Base-by-base conservation (phyloP, 2,888 invertebrate species). In the Drosophila quasianomalipes region DNA sequence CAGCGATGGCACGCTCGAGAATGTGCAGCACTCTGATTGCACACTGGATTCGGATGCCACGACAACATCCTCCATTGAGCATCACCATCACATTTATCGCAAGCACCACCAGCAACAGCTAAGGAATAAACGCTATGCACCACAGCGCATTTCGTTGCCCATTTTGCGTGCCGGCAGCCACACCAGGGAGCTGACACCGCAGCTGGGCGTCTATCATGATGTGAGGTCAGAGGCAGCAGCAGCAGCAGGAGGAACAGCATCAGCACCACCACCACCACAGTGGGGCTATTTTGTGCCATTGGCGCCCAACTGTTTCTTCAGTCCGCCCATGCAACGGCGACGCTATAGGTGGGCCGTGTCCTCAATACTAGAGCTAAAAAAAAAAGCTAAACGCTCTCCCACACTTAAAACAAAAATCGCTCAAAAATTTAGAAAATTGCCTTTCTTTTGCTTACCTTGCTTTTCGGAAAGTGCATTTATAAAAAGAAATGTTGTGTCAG, bases 241-340 rank as follows among this genome's bases (percentile, higher is more conserved):
- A 47, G 80, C 76, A 52, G 80, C 76, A 51, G 67, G 80, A 7
- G 70, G 72, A 61, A 61, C 73, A 47, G 78, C 91, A 54, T 9
- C 28, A 28, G 6, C 19, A 37, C 2, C 55, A 4, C 7, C 37
- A 28, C 55, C 55, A 47, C 95, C 95, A 12, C 95, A 95, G 85
- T 92, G 95, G 81, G 95, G 95, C 1, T 95, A 95, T 89, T 95
- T 95, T 89, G 94, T 95, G 79, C 95, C 95, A 10, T 81, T 94
- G 67, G 83, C 92, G 66, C 88, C 92, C 35, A 94, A 95, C 75
- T 93, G 94, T 69, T 95, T 90, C 81, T 91, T 93, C 58, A 93
- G 93, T 90, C 93, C 93, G 10, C 93, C 93, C 14, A 84, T 92
- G 76, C 89, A 91, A 57, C 81, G 92, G 37, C 85, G 92, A 60